These are phyloP conservation scores for Astyanax mexicanus DNA, from an alignment of 2,797 vertebrate genomes.

Conservation along the genomic window DNA sequence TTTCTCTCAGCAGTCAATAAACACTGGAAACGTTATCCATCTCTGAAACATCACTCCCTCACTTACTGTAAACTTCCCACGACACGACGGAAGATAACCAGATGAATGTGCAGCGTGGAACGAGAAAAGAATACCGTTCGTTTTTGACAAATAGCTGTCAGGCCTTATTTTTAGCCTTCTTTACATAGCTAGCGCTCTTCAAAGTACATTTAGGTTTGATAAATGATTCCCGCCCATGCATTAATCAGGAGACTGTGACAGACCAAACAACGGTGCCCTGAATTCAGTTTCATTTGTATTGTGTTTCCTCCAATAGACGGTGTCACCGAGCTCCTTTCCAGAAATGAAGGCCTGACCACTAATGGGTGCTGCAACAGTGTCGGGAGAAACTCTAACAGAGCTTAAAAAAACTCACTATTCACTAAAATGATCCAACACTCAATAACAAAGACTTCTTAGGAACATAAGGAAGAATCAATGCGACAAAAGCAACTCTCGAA, in stretches of 20 bases:
- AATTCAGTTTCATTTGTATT: neutral
- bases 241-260: conserved; percentile 1
- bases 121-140: neutral
- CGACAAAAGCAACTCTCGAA: too few relatives aligned
- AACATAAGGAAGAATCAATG: too few relatives aligned
- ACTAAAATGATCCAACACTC: too few relatives aligned
- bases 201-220: conserved; percentile 5
- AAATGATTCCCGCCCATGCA: conserved; percentile 1
- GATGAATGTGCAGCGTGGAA: conserved; percentile 11
- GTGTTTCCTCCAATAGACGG: neutral
- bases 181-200: neutral
- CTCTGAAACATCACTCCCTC: conserved; percentile 83
- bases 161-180: conserved; percentile 25
- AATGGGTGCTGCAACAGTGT: too few relatives aligned
- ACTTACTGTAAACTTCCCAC: conserved; percentile 80
- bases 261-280: neutral
- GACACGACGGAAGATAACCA: conserved; percentile 58
- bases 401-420: too few relatives aligned
- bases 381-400: too few relatives aligned
- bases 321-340: neutral
- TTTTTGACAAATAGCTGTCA: neutral
- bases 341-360: too few relatives aligned
- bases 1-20: conserved; percentile 77
- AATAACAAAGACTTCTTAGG: too few relatives aligned
- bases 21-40: conserved; percentile 82